A percentile compares a stretch with the other conserved stretches of the same genome.
These are phyloP conservation scores for Enteromius paludinosus DNA, from an alignment of 2,797 vertebrate genomes.

Conservation along the genomic window DNA sequence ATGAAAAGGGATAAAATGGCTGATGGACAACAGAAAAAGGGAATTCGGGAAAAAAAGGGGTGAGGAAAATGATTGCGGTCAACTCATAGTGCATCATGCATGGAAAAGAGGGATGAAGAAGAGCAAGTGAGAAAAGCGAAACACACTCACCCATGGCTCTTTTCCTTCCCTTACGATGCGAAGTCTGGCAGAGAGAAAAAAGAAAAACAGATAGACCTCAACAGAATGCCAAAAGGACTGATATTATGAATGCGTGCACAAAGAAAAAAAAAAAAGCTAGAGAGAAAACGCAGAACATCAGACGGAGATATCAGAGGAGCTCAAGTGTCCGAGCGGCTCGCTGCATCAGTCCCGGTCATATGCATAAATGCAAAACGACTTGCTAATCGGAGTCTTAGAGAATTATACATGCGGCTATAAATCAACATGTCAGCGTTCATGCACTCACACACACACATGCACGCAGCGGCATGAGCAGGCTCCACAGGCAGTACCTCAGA, in stretches of 20 bases:
- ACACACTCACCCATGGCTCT: slow-evolving; percentile 56
- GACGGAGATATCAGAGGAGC: slow-evolving; percentile 3
- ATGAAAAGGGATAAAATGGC: slow-evolving; percentile 53
- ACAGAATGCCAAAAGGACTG: slow-evolving; percentile 47
- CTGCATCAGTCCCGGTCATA: background rate
- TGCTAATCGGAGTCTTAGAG: slow-evolving; percentile 18
- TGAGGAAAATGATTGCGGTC: background rate
- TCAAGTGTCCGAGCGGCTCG: background rate
- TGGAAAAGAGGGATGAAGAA: slow-evolving; percentile 14
- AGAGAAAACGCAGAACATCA: background rate
- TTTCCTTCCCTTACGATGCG: slow-evolving; percentile 28
- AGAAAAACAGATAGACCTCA: slow-evolving; percentile 40
- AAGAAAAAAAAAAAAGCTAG: slow-evolving; percentile 16
- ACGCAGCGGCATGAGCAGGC: slow-evolving; percentile 46
- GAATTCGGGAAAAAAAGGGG: slow-evolving; percentile 12
- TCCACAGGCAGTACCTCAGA: slow-evolving; percentile 58
- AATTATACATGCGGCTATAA: slow-evolving; percentile 45
- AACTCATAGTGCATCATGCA: slow-evolving; percentile 25
- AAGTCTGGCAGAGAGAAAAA: slow-evolving; percentile 43
- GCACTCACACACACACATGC: slow-evolving; percentile 20
- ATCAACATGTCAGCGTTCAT: slow-evolving; percentile 38
- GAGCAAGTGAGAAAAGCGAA: slow-evolving; percentile 12
- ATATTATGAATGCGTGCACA: slow-evolving; percentile 26
- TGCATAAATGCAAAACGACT: slow-evolving; percentile 27
- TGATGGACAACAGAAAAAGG: slow-evolving; percentile 55